Evolutionary conservation across 1,140 invertebrate species (phyloP), one percentile per base, ranked within the genome.

Genomic region (Galleria mellonella): DNA sequence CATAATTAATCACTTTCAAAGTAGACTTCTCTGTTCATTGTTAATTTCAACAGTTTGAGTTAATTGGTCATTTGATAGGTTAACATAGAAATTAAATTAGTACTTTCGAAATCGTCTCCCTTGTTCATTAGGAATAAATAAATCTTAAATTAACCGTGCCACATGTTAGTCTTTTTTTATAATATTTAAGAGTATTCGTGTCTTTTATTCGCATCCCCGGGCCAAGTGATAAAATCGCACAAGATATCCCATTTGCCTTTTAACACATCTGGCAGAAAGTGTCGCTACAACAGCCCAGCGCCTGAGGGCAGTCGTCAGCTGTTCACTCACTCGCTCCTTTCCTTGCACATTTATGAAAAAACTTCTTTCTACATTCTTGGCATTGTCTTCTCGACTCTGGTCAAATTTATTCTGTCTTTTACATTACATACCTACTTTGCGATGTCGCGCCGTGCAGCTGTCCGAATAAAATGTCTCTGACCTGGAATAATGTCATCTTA

Each of bases 301-400:
- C 70, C 72, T 48, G 48, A 56, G 62, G 73, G 65, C 59, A 61
- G 62, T 65, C 67, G 79, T 72, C 76, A 81, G 72, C 72, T 81
- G 76, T 69, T 70, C 58, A 39, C 51, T 37, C 14, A 12, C 43
- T 48, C 53, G 48, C 62, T 51, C 46, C 49, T 51, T 58, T 61
- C 57, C 64, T 60, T 72, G 70, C 69, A 69, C 76, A 72, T 81
- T 81, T 83, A 83, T 83, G 76, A 83, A 83, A 78, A 83, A 83
- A 83, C 69, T 82, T 79, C 73, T 67, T 58, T 68, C 73, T 73
- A 77, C 67, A 71, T 74, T 68, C 68, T 73, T 75, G 62, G 61
- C 73, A 72, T 74, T 72, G 68, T 73, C 69, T 70, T 50, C 56
- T 62, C 62, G 60, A 59, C 62, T 73, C 45, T 37, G 32, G 60